These are phyloP conservation scores for Pomacea canaliculata DNA, from an alignment of 2,888 invertebrate species.

Conservation along the genomic window DNA sequence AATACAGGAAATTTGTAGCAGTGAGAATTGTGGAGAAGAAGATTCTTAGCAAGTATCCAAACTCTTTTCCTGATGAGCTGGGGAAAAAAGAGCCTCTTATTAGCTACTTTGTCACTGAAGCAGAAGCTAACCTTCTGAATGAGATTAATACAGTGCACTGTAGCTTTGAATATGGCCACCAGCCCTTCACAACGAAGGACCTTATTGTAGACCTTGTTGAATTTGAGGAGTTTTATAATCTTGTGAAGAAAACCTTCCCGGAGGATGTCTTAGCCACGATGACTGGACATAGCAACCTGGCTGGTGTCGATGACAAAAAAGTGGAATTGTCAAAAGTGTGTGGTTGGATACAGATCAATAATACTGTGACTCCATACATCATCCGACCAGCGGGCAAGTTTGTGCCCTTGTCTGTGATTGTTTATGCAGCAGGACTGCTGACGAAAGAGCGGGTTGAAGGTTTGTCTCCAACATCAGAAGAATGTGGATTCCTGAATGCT, in stretches of 20 bases:
- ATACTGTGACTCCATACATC: conserved; percentile 93
- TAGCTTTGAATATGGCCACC: conserved; percentile 89
- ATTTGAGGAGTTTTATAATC: conserved; percentile 88
- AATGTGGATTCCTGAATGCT: conserved; percentile 60
- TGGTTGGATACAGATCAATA: conserved; percentile 75
- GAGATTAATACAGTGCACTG: conserved; percentile 94
- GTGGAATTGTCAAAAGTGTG: conserved; percentile 36
- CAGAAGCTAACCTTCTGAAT: conserved; percentile 88
- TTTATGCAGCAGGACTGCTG: conserved; percentile 63
- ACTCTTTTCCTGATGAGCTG: conserved; percentile 81
- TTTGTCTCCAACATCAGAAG: conserved; percentile 49
- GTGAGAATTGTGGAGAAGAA: conserved; percentile 94
- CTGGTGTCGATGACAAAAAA: conserved; percentile 24
- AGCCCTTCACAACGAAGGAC: conserved; percentile 89
- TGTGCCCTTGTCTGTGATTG: conserved; percentile 79
- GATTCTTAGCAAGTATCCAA: conserved; percentile 71
- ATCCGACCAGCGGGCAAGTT: conserved; percentile 82
- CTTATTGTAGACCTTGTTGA: conserved; percentile 89
- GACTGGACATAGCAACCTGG: conserved; percentile 26
- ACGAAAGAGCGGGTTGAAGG: conserved; percentile 51
- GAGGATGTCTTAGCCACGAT: conserved; percentile 44
- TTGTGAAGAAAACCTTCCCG: conserved; percentile 74
- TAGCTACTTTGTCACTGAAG: conserved; percentile 92
- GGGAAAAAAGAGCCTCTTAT: conserved; percentile 89
- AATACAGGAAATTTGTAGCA: conserved; percentile 89